Evolutionary conservation across 2,113 vertebrate species (phyloP).

Genomic region (Chloropsis cyanopogon): DNA sequence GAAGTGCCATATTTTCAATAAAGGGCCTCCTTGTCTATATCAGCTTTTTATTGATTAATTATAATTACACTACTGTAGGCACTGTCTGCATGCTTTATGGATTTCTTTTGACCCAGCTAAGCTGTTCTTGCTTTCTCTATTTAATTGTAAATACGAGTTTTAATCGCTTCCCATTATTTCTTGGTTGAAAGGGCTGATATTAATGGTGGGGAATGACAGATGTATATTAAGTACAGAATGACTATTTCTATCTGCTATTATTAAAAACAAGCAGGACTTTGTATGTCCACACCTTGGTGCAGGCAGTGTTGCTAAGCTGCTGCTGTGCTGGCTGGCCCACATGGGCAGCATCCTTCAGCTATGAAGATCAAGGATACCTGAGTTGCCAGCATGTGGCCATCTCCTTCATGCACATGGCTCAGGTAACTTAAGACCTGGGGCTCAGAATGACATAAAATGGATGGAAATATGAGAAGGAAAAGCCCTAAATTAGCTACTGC

Average conservation of each 20-base stretch:
- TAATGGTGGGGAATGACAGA: background rate
- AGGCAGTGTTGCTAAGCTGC: slow-evolving; percentile 1
- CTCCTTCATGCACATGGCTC: fast-evolving
- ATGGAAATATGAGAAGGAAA: background rate
- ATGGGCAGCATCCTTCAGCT: background rate
- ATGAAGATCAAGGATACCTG: background rate
- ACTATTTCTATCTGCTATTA: background rate
- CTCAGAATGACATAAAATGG: background rate
- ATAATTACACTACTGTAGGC: background rate
- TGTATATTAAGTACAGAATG: background rate
- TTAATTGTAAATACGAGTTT: background rate
- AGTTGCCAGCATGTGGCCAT: fast-evolving
- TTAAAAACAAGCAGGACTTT: background rate
- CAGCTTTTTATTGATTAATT: background rate
- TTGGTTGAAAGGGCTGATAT: background rate
- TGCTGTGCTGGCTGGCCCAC: background rate
- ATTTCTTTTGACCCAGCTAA: background rate
- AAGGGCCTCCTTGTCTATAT: background rate
- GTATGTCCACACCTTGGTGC: background rate
- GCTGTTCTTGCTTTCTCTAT: background rate
- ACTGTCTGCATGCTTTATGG: background rate
- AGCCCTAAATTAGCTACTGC: background rate
- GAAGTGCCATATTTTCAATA: background rate
- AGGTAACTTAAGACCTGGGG: background rate
- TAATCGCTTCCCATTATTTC: fast-evolving